These are phyloP conservation scores for Diceros bicornis DNA, from an alignment of 2,797 vertebrate species.

Conservation along the genomic window DNA sequence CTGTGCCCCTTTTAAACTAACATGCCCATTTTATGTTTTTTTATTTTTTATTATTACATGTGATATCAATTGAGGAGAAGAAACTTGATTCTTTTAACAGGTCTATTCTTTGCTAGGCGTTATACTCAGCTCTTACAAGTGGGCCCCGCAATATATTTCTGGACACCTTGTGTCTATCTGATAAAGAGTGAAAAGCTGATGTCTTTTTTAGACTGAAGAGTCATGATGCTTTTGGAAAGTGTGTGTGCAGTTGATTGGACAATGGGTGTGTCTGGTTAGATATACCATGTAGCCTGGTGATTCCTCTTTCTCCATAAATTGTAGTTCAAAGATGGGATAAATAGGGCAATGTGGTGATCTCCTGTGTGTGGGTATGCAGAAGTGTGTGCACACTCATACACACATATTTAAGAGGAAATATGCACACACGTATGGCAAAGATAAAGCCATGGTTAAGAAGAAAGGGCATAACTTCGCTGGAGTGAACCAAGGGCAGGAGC, in stretches of 20 bases:
- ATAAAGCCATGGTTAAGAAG: slow-evolving; percentile 52
- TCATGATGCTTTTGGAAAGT: not conserved
- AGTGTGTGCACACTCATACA: not conserved
- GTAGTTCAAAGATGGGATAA: not conserved
- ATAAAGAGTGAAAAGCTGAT: slow-evolving; percentile 15
- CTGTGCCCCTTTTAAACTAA: slow-evolving; percentile 51
- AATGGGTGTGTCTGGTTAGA: not conserved
- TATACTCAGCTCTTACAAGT: slow-evolving; percentile 45
- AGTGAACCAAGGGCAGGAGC: not conserved
- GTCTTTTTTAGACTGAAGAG: not conserved
- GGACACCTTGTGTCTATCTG: slow-evolving; percentile 36
- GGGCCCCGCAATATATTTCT: not conserved
- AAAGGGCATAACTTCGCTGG: not conserved
- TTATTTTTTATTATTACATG: not conserved
- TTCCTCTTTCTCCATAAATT: not conserved
- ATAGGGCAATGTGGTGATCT: not conserved
- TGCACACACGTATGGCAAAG: not conserved
- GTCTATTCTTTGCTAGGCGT: slow-evolving; percentile 35
- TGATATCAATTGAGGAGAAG: slow-evolving; percentile 48
- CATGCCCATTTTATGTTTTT: not conserved
- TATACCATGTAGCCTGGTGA: not conserved
- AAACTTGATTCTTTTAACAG: slow-evolving; percentile 62
- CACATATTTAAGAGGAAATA: slow-evolving; percentile 29
- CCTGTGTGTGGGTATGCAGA: not conserved
- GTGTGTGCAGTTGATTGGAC: not conserved